Evolutionary conservation across 2,888 invertebrate species (phyloP), one percentile per base, ranked within the genome.

Genomic region (Rhodophaea formosa): DNA sequence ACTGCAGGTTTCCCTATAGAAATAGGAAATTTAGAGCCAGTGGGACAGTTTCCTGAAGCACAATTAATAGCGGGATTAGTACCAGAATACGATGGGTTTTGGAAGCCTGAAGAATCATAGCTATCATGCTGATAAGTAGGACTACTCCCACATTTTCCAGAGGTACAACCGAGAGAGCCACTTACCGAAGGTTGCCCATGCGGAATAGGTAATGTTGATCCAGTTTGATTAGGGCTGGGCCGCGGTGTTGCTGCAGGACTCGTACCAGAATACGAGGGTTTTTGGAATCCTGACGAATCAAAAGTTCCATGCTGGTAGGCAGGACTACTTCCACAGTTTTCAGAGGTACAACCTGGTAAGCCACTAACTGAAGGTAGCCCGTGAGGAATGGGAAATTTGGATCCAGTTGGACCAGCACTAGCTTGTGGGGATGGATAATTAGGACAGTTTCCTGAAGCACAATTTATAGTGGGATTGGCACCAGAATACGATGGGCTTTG

Each of bases 371-470:
- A 23, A 23, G 2, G 23, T 23, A 12, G 39, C 39, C 39, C 39
- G n/a, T 3, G n/a, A 39, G 39, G 39, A 39, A 39, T 39, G 5
- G 39, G 39, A 39, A 39, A n/a, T 39, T 39, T 39, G n/a, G 39
- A 12, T 39, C n/a, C 39, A 12, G 5, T 46, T 8, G 10, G 10
- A 44, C 14, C 23, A 43, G 8, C 7, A 14, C 23, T 35, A 46
- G 30, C 14, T 30, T 12, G 29, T 23, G 30, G 3, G 14, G 35
- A 23, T 12, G 39, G 39, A 23, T 30, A 14, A 15, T 12, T 23
- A 39, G 23, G 47, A 14, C 56, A 56, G 29, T 56, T 56, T 5
- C 56, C 56, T 14, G 56, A 56, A 14, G 46, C 57, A 57, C 64
- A 59, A 17, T 54, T 45, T 30, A 56, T 6, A 17, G 44, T 5